These are phyloP conservation scores for Calameuta idolon DNA, from an alignment of 2,888 invertebrate genomes.

Conservation along the genomic window DNA sequence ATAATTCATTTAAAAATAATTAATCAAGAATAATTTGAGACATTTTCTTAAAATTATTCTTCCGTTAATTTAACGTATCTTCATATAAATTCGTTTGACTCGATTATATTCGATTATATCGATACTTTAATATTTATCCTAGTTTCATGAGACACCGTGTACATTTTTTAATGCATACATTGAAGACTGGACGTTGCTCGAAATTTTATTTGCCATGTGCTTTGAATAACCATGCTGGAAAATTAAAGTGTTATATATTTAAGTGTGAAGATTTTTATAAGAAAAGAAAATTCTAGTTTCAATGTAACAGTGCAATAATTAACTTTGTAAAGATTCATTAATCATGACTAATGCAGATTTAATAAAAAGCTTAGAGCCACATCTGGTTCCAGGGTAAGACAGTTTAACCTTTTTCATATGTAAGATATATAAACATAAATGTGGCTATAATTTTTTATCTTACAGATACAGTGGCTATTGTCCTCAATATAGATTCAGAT, in stretches of 20 bases:
- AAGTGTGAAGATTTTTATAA: not conserved
- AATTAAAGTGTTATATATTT: not conserved
- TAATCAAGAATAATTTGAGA: not conserved
- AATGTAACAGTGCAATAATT: not conserved
- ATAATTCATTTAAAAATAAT: not conserved
- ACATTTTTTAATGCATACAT: not conserved
- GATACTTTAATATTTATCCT: not conserved
- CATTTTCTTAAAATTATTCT: not conserved
- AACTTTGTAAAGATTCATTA: not conserved
- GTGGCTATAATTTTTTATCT: constrained; percentile 5
- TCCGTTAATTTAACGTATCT: not conserved
- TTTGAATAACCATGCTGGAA: not conserved
- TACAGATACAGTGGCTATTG: constrained; percentile 82
- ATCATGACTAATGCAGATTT: constrained; percentile 43
- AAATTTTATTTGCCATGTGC: not conserved
- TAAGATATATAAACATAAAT: not conserved
- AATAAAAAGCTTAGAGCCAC: constrained; percentile 75
- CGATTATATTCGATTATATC: not conserved
- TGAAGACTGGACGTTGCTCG: not conserved
- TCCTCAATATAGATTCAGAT: constrained; percentile 79
- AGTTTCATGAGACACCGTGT: not conserved
- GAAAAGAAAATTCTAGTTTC: constrained; percentile 4
- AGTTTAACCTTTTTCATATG: constrained; percentile 16
- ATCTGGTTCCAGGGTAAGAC: constrained; percentile 80
- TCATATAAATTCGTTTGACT: not conserved